Base-by-base conservation (phyloP, 2,113 vertebrate genomes). In the Lates calcarifer region DNA sequence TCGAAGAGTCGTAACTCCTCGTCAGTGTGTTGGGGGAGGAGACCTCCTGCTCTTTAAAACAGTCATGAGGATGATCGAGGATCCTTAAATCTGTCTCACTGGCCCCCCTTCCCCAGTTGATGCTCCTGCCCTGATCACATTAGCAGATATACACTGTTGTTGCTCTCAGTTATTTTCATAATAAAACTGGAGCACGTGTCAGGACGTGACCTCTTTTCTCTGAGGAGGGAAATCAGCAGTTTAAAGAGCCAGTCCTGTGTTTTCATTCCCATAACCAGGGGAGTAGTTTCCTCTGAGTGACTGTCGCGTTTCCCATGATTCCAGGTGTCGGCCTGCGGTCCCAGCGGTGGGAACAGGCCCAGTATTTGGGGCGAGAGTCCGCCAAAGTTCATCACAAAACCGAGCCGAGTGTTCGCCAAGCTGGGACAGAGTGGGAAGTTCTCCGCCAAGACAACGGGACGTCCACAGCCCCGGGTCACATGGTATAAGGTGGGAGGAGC, bases 321-420 rank as follows among this genome's bases (percentile, higher is more conserved):
- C 90, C 87, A 96, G 96, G 73, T 92, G 93, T 81, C 93, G 92
- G 81, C 87, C 94, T 77, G 14, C 86, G 45, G 85, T 89, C 53
- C 91, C 94, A 3, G 33, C 90, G 0, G 62, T 93, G 74, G 96
- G 61, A 96, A 87, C 51, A 93, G 96, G 55, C 94, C 96, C 53
- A 97, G 96, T 81, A 96, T 98, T 74, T 99, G 97, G 98, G 95
- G 96, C 17, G 96, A 97, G 79, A 97, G 97, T 80, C 97, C 97
- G 4, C 97, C 98, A 1, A 98, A 96, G 82, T 99, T 99, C 92
- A 94, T 98, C 68, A 96, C 95, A 6, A 99, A 98, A 84, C 96
- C 96, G 3, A 95, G 88, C 0, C 94, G 96, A 33, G 93, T 95
- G 0, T 91, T 95, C 20, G 93, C 96, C 77, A 94, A 90, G 71